These are phyloP conservation scores for Cichladusa arquata DNA, from an alignment of 2,113 vertebrate genomes.

Conservation along the genomic window DNA sequence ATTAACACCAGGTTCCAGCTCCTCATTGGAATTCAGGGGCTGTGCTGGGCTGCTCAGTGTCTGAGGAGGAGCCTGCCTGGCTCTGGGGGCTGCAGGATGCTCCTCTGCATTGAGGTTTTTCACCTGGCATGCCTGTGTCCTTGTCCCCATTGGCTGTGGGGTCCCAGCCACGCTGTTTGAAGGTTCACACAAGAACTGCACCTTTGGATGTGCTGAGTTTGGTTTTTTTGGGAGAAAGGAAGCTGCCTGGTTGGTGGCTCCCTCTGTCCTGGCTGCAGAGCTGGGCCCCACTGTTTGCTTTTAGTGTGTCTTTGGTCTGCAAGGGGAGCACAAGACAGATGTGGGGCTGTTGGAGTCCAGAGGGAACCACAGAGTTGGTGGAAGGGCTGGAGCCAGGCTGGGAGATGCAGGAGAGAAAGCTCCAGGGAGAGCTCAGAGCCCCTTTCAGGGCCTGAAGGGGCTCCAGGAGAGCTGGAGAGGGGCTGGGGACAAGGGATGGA, in stretches of 20 bases:
- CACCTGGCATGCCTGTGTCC: background rate
- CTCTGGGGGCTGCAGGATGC: background rate
- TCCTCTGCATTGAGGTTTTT: background rate
- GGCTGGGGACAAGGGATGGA: too few species aligned
- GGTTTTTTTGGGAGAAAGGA: rapidly evolving
- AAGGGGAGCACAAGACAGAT: background rate
- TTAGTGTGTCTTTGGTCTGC: background rate
- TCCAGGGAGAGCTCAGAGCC: background rate
- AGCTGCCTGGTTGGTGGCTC: background rate
- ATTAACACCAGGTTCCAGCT: background rate
- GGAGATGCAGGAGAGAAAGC: background rate
- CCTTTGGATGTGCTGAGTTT: background rate
- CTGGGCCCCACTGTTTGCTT: background rate
- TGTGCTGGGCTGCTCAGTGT: background rate
- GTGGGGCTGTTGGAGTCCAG: background rate
- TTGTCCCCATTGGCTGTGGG: rapidly evolving
- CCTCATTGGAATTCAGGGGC: background rate
- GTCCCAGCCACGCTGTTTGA: rapidly evolving
- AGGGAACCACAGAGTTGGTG: background rate
- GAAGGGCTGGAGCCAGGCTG: background rate
- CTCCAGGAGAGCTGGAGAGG: background rate
- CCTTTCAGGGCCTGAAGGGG: rapidly evolving
- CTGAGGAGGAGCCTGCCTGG: background rate
- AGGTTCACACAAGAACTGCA: background rate
- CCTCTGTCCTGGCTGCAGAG: background rate